These are phyloP conservation scores for Balearica regulorum DNA, from an alignment of 2,797 vertebrate species.

Conservation along the genomic window DNA sequence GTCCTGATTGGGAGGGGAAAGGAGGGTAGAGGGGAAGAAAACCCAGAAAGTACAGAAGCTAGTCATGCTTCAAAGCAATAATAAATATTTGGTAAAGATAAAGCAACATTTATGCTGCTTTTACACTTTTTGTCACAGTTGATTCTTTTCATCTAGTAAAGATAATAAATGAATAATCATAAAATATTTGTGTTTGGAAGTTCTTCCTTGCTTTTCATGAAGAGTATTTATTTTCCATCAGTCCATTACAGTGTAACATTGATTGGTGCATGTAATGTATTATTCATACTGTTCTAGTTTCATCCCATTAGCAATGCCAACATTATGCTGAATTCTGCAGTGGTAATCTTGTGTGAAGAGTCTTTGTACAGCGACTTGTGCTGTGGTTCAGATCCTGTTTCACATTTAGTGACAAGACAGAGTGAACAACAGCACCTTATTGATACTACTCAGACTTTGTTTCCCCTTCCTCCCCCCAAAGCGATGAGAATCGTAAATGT, in stretches of 20 bases:
- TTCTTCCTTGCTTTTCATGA: conserved; percentile 62
- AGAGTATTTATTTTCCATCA: conserved; percentile 70
- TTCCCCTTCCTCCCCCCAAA: neutral
- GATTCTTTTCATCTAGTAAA: conserved; percentile 6
- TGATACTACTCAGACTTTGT: neutral
- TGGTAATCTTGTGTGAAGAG: conserved; percentile 35
- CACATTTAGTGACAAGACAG: conserved; percentile 16
- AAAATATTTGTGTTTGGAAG: conserved; percentile 55
- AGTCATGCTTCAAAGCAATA: conserved; percentile 28
- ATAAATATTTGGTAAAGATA: conserved; percentile 42
- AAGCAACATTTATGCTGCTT: conserved; percentile 34
- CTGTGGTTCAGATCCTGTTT: conserved; percentile 3
- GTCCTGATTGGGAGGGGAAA: neutral
- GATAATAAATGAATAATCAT: conserved; percentile 50
- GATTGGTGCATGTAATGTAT: conserved; percentile 70
- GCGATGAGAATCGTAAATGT: neutral
- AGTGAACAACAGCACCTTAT: neutral
- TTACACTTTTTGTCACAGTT: conserved; percentile 27
- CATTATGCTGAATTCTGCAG: conserved; percentile 49
- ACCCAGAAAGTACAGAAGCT: neutral
- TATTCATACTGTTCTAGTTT: conserved; percentile 74
- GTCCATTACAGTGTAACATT: conserved; percentile 53
- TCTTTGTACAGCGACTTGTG: neutral
- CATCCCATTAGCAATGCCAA: conserved; percentile 71
- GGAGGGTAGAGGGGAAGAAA: neutral